These are phyloP conservation scores for Eriosoma lanigerum DNA, from an alignment of 1,140 invertebrate species.

Conservation along the genomic window DNA sequence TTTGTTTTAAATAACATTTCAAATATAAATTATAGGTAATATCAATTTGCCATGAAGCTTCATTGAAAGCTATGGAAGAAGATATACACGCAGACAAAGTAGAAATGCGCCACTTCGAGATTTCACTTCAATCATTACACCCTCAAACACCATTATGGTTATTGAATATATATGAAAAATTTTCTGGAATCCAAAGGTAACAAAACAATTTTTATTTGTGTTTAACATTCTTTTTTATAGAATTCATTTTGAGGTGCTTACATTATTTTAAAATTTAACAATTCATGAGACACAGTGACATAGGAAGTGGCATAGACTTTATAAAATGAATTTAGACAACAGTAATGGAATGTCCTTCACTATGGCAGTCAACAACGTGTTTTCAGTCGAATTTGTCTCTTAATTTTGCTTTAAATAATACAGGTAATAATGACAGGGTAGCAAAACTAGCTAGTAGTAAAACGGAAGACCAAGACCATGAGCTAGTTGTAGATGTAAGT, in stretches of 20 bases:
- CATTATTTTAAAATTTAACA: slow-evolving; percentile 5
- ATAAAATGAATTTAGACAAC: slow-evolving; percentile 1
- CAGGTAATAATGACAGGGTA: slow-evolving; percentile 83
- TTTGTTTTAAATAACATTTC: not conserved
- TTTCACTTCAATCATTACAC: slow-evolving; percentile 67
- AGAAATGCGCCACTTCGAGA: slow-evolving; percentile 67
- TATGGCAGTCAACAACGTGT: slow-evolving; percentile 21
- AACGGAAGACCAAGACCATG: slow-evolving; percentile 87
- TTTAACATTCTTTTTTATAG: not conserved
- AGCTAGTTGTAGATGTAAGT: slow-evolving; percentile 84
- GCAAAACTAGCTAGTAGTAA: slow-evolving; percentile 75
- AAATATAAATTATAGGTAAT: slow-evolving; percentile 62
- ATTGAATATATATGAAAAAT: slow-evolving; percentile 71
- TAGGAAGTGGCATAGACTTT: not conserved
- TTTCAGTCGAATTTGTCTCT: slow-evolving; percentile 76
- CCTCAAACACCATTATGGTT: slow-evolving; percentile 71
- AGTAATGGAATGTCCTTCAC: slow-evolving; percentile 40
- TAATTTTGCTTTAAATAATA: slow-evolving; percentile 83
- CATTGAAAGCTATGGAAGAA: slow-evolving; percentile 75
- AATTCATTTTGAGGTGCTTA: not conserved
- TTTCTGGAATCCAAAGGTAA: slow-evolving; percentile 56
- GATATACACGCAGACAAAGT: slow-evolving; percentile 65
- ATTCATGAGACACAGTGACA: slow-evolving; percentile 19
- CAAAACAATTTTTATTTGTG: slow-evolving; percentile 23
- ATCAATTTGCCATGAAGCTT: slow-evolving; percentile 84